Evolutionary conservation across 1,140 invertebrate genomes (phyloP), one percentile per base, ranked within the genome.

Genomic region (Drosophila lini): DNA sequence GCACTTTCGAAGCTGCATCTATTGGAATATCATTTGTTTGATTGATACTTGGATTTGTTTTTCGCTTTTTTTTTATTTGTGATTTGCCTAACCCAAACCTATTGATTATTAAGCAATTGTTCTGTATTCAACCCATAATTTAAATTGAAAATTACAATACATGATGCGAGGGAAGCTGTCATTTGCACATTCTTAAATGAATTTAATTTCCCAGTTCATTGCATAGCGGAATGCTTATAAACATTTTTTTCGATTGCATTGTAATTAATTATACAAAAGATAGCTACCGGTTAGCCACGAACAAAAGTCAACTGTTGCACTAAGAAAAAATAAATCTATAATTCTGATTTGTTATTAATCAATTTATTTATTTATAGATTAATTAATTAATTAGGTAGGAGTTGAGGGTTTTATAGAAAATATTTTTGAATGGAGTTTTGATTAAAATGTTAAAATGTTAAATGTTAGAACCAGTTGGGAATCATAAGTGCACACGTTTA

Each of bases 201-300:
- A n/a, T 60, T 15, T 32, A 32, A 60, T 60, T 60, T 22, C n/a
- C 16, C 0, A 48, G 7, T 13, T 8, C 11, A n/a, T 36, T 10
- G n/a, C 6, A 13, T 13, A 28, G 16, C 11, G 40, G 31, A 36
- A 31, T 53, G 31, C 16, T 16, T 45, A 44, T 16, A 40, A 38
- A 44, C 61, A n/a, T n/a, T 38, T 53, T 22, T 32, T 32, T 55
- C 38, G 47, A 11, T 59, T 16, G 47, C 9, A 50, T 28, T 32
- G 28, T 16, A 9, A 50, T 32, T 25, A 55, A 53, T 38, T 22
- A 3, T 13, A 9, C 0, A 15, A 15, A 53, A 36, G 7, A 36
- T 36, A 15, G 32, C 16, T 15, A 53, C 48, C 10, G 31, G 48
- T 19, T 52, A 34, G 48, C 16, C 31, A 52, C 48, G 48, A 52